phyloP scores from a whole-genome alignment of 2,888 invertebrate genomes.

The Hecatera dysodea region DNA sequence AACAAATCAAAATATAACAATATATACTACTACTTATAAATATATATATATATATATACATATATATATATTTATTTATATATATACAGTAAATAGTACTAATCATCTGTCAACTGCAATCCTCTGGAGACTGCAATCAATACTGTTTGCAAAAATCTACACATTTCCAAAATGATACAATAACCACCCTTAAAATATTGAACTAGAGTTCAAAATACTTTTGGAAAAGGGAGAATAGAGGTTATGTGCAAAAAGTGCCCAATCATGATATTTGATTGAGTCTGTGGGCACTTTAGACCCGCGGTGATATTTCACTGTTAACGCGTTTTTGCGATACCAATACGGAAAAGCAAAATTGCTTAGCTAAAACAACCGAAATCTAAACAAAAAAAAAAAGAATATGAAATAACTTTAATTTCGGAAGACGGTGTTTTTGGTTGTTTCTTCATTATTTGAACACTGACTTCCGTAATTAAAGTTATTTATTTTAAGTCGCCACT shows the following conservation, averaged over 20 bases:
- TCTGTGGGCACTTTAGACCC: constrained; percentile 49
- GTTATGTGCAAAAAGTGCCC: constrained; percentile 60
- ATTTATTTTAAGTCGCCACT: no score
- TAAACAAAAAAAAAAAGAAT: no score
- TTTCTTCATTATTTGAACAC: no score
- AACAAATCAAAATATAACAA: no score
- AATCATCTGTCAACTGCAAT: constrained; percentile 69
- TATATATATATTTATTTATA: no score
- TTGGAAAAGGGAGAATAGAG: background rate
- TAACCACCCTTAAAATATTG: background rate
- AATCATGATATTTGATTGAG: constrained; percentile 72
- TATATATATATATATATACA: no score
- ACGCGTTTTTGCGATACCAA: constrained; percentile 43
- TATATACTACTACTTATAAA: no score
- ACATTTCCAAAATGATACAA: background rate
- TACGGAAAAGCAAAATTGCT: background rate
- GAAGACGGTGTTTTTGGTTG: no score
- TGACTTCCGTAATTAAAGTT: no score
- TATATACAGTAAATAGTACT: no score
- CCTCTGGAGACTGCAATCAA: constrained; percentile 48
- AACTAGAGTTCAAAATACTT: constrained; percentile 49
- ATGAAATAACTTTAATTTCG: no score
- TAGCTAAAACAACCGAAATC: no score
- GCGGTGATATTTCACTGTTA: constrained; percentile 57
- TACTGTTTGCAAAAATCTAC: constrained; percentile 21